phyloP scores from a whole-genome alignment of 23 tunicate genomes.

The Diplosoma virens region DNA sequence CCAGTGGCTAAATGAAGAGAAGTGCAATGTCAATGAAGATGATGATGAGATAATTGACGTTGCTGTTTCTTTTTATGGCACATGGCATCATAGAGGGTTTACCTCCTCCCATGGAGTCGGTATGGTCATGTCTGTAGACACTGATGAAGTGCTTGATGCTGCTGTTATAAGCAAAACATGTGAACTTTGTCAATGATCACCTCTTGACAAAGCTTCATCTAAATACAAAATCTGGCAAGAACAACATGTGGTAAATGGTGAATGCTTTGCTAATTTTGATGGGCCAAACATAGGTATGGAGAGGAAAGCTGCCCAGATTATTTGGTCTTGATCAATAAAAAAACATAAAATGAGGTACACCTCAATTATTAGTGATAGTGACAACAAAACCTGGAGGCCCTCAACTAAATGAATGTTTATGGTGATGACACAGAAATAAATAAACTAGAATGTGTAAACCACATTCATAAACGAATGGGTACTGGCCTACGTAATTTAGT shows the following conservation, averaged over 20 bases:
- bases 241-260: background rate
- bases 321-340: background rate
- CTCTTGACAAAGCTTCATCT: background rate
- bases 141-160: conserved; percentile 24
- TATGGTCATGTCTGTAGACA: conserved; percentile 21
- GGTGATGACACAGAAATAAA: background rate
- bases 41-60: conserved; percentile 2
- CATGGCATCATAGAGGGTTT: conserved; percentile 31
- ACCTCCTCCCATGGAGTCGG: conserved; percentile 27
- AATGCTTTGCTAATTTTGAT: background rate
- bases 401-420: background rate
- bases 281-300: conserved; percentile 29
- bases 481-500: conserved; percentile 19
- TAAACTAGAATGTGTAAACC: conserved; percentile 33
- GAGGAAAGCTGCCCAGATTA: background rate
- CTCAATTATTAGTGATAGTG: conserved; percentile 9
- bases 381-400: conserved; percentile 12
- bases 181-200: background rate
- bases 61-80: conserved; percentile 14
- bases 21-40: background rate
- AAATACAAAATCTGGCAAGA: background rate
- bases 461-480: conserved; percentile 27
- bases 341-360: background rate
- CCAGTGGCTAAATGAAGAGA: background rate
- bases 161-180: conserved; percentile 9